Base-by-base conservation (phyloP, 2,113 vertebrate genomes). In the Thymallus thymallus region DNA sequence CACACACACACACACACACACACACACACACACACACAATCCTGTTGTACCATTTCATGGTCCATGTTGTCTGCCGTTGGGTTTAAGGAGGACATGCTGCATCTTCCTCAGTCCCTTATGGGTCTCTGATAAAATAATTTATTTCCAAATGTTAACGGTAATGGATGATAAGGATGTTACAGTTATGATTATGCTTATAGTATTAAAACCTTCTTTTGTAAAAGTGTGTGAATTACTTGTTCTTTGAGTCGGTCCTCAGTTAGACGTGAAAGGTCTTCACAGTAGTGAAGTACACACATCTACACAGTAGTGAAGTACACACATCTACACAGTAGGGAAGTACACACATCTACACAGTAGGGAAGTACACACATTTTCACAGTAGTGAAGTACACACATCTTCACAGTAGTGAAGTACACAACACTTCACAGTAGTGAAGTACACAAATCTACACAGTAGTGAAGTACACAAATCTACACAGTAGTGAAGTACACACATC, bases 201-300 rank as follows among this genome's bases (percentile, higher is more conserved):
- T 87, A 93, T 90, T 90, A 91, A 91, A 93, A 85, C 73, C 71
- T 81, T 92, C 79, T 88, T 92, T 86, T 90, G 71, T 87, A 90
- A 79, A 30, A 60, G 14, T 60, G 64, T 51, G 64, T 30, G 20
- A n/a, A 46, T 63, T 13, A 41, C 29, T 18, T 46, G 4, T 75
- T 32, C 3, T 32, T 30, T 32, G 26, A 16, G 4, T 30, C 20
- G 35, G 1, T 14, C 26, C 24, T 30, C 29, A 12, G 5, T 61
- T 10, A n/a, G 6, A 24, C 5, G 23, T 61, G 20, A 22, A 61
- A 12, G 16, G 10, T 61, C 6, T 22, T 24, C 16, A 61, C 12
- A 61, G 58, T 61, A 61, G 23, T 14, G 20, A 18, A 4, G 1
- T 26, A 26, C 26, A 26, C 26, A 26, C 1, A 26, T 58, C n/a